Evolutionary conservation across 2,888 invertebrate species (phyloP), one percentile per base, ranked within the genome.

Genomic region (Catonia carolina): DNA sequence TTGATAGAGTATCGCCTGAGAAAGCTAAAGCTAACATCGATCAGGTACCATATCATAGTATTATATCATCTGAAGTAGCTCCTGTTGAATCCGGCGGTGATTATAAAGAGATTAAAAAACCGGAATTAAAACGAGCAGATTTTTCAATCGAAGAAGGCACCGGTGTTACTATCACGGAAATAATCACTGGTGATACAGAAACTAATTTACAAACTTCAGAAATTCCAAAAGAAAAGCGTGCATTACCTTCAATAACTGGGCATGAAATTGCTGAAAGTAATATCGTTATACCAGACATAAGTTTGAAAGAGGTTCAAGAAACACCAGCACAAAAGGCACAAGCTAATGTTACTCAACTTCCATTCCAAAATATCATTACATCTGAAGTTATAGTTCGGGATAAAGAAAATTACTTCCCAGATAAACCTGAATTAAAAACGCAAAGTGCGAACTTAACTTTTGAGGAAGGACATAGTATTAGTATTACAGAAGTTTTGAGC

Each of bases 261-360:
- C 63, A 65, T 54, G 67, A 68, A 59, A 61, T 65, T 17, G 61
- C 63, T 39, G 58, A 62, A 53, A 61, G 63, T 48, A 56, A 42
- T 17, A 76, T 78, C 69, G 67, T 77, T 3, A 66, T 72, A 47
- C 62, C 73, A 14, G 71, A 72, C 27, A 70, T 73, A 56, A 69
- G 68, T 37, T 67, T 73, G 5, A 70, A 62, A 8, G 65, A 68
- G 41, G 68, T 72, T 15, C 53, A 63, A 36, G 31, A 58, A 6
- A 50, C 67, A 1, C 71, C 72, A 67, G 69, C 71, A 14, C 66
- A 69, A 23, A 64, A 69, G 62, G 74, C 72, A 7, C 72, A 71
- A 52, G 73, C 79, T 2, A 71, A 67, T 55, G 61, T 77, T 45
- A 76, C 76, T 35, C 79, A 73, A 66, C 66, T 68, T 62, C 76